phyloP scores from a whole-genome alignment of 2,113 vertebrate species.

The Xenopus borealis region DNA sequence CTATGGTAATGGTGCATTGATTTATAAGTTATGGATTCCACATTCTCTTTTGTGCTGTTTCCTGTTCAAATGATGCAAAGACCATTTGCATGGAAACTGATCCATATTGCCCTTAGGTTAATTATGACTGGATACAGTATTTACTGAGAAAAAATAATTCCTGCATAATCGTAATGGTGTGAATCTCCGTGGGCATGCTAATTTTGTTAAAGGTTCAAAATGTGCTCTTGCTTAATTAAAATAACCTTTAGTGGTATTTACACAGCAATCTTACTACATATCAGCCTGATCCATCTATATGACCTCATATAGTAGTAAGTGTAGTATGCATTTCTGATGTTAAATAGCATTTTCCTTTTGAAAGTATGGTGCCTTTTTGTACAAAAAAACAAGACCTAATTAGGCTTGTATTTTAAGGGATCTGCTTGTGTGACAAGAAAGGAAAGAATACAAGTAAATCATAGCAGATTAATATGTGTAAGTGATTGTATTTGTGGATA shows the following conservation, averaged over 20 bases:
- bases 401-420: too few relatives aligned
- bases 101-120: slow-evolving; percentile 29
- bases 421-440: too few relatives aligned
- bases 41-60: too few relatives aligned
- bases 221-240: slow-evolving; percentile 38
- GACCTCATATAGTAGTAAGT: slow-evolving; percentile 26
- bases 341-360: slow-evolving; percentile 26
- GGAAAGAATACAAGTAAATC: too few relatives aligned
- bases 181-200: slow-evolving; percentile 21
- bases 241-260: slow-evolving; percentile 42
- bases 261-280: slow-evolving; percentile 25
- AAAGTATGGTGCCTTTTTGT: slow-evolving; percentile 11
- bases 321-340: slow-evolving; percentile 7
- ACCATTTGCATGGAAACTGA: slow-evolving; percentile 11
- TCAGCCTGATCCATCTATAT: slow-evolving; percentile 20
- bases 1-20: too few relatives aligned
- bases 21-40: too few relatives aligned
- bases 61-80: not conserved
- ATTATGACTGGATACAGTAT: slow-evolving; percentile 18
- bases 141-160: not conserved
- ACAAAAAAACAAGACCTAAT: not conserved
- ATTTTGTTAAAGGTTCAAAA: slow-evolving; percentile 29
- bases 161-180: slow-evolving; percentile 20
- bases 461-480: too few relatives aligned
- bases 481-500: too few relatives aligned